Evolutionary conservation across 53 echinoderm and acorn worm genomes (phyloP), one percentile per base, ranked within the genome.

Genomic region (Echinometra lucunter): DNA sequence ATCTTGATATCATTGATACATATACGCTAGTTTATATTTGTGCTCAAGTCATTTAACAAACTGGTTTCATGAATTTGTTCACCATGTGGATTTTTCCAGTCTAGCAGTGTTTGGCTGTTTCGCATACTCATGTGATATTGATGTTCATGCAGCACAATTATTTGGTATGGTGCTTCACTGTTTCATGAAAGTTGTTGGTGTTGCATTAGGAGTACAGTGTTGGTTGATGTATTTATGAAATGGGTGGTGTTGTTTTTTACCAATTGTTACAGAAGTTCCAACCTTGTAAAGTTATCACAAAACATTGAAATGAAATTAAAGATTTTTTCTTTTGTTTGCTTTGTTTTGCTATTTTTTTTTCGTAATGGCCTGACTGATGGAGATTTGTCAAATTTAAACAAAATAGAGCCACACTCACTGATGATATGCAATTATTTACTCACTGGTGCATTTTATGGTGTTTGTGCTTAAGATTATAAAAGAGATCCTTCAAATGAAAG

Each of bases 81-180:
- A 0, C 4, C 75, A 75, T 0, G 16, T 17, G 16, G 74, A 4
- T 74, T 74, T 40, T 78, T 78, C 21, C 15, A 13, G 78, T 42
- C 21, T 78, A 78, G 38, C 6, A 40, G 19, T 78, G 19, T 42
- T 40, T 1, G 40, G 1, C 13, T 78, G 19, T 42, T 40, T 1
- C 38, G 1, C 13, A 4, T 75, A 75, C 13, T 18, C 40, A 7
- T 23, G 42, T 8, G 42, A 35, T 78, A 32, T 69, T 69, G 69
- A 69, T 69, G 7, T 78, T 78, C 78, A 42, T 38, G 42, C 42
- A 78, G 42, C 38, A 38, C 38, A 78, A 38, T 38, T 40, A 40
- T 78, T 42, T 78, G 23, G 42, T 40, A 21, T 78, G 78, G 78
- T 78, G 78, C 78, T 78, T 78, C 40, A 40, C 19, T 75, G 75